Evolutionary conservation across 2,797 vertebrate genomes (phyloP), one percentile per base, ranked within the genome.

Genomic region (Rhinogobio ventralis): DNA sequence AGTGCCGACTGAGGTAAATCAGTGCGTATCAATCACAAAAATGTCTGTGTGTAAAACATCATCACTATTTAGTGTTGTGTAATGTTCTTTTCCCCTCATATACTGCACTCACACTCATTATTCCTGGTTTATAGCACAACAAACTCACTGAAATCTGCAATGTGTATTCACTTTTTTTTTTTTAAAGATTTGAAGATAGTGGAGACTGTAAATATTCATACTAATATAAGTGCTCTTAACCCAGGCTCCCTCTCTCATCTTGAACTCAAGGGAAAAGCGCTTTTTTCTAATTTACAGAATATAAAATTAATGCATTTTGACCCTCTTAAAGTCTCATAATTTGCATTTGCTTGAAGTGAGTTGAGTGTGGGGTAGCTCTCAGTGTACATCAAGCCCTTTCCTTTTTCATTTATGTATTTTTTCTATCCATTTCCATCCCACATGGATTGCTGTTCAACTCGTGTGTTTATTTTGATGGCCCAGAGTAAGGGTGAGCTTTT

Each of bases 1-100:
- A 96, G 91, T 95, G 93, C 92, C 87, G 88, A 93, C 92, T 93
- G 95, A 92, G 93, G 92, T 92, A 92, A 91, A 94, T 93, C 91
- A 88, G 86, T 86, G 91, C 91, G 90, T 93, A 96, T 96, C 95
- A 95, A 94, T 97, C 94, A 96, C 66, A 53, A 49, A 28, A 84
- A 77, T 69, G 23, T 42, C 8, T 55, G 19, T 4, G 55, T 60
- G 53, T 57, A 49, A 49, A 60, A 72, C 23, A 64, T 39, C 73
- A 77, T 57, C 49, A 51, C 42, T 33, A 15, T 79, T 79, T 66
- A 80, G 20, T 53, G 39, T 51, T 66, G 25, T 67, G 62, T 79
- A 67, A 49, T 49, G 77, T 45, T 67, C 6, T 30, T 67, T 60
- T 39, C 17, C 53, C 71, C 11, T 66, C 7, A 45, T 85, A 62